A percentile compares a stretch with the other conserved stretches of the same genome.
Evolutionary conservation across 2,797 vertebrate genomes (phyloP).

Genomic region (Chiropotes sagulatus): DNA sequence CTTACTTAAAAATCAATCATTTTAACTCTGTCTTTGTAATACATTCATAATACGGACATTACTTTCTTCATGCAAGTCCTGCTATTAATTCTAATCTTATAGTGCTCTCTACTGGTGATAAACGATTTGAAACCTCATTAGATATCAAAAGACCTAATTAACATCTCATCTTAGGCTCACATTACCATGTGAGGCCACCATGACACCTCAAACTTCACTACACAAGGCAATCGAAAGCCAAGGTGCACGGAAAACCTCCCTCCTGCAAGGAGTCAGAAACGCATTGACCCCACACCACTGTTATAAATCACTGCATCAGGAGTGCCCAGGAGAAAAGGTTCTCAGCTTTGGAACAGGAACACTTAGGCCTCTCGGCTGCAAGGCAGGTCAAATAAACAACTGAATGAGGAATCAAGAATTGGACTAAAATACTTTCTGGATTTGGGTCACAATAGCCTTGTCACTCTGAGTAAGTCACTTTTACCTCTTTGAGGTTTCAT

Average conservation of each 20-base stretch:
- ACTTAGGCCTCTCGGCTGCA: not conserved
- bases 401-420: not conserved
- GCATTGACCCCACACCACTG: not conserved
- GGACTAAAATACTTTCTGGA: not conserved
- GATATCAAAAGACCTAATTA: conserved; percentile 58
- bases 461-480: conserved; percentile 23
- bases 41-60: conserved; percentile 51
- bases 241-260: not conserved
- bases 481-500: not conserved
- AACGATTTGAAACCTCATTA: conserved; percentile 80
- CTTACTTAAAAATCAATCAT: conserved; percentile 76
- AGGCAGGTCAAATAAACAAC: not conserved
- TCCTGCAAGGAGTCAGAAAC: not conserved
- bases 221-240: not conserved
- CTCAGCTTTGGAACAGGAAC: not conserved
- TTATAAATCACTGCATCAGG: not conserved
- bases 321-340: not conserved
- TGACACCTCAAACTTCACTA: not conserved
- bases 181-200: not conserved
- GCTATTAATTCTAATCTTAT: conserved; percentile 84
- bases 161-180: conserved; percentile 24
- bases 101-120: conserved; percentile 86
- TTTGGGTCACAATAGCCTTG: not conserved
- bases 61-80: conserved; percentile 65
- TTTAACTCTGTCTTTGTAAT: conserved; percentile 71